Conservation (phyloP, 2,797 vertebrate genomes). For the Schizopygopsis pylzovi region DNA sequence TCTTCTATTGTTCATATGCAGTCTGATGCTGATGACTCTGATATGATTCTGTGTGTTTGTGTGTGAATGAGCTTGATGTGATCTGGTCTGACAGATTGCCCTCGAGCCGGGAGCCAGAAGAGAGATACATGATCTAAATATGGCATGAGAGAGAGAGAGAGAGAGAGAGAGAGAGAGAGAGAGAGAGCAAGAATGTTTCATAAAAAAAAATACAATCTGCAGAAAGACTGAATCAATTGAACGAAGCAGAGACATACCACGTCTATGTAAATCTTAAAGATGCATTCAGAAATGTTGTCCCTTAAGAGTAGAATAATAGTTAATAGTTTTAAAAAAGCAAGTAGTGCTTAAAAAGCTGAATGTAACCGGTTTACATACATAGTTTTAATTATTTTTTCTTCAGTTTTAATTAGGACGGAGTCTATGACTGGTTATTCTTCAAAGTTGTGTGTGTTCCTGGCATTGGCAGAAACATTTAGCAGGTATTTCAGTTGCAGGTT, state of each 20-base stretch:
- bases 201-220: constrained; percentile 9
- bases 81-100: constrained; percentile 76
- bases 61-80: constrained; percentile 73
- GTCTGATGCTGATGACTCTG: constrained; percentile 49
- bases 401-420: constrained; percentile 52
- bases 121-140: constrained; percentile 80
- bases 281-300: not conserved
- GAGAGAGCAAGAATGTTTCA: not conserved
- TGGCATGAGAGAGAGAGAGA: constrained; percentile 45
- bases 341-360: constrained; percentile 10
- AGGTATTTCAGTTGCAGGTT: not conserved
- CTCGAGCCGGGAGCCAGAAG: constrained; percentile 68
- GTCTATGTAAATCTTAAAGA: constrained; percentile 13
- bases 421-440: not conserved
- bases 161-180: not conserved
- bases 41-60: constrained; percentile 48
- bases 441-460: not conserved
- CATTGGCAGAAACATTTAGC: not conserved
- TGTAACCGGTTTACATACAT: constrained; percentile 57
- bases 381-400: constrained; percentile 63
- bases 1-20: constrained; percentile 54
- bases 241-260: not conserved
- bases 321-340: constrained; percentile 1
- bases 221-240: constrained; percentile 7
- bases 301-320: constrained; percentile 4